A percentile compares a stretch with the other conserved stretches of the same genome.
Evolutionary conservation across 2,113 vertebrate genomes (phyloP).

Genomic region (Protobothrops flavoviridis): DNA sequence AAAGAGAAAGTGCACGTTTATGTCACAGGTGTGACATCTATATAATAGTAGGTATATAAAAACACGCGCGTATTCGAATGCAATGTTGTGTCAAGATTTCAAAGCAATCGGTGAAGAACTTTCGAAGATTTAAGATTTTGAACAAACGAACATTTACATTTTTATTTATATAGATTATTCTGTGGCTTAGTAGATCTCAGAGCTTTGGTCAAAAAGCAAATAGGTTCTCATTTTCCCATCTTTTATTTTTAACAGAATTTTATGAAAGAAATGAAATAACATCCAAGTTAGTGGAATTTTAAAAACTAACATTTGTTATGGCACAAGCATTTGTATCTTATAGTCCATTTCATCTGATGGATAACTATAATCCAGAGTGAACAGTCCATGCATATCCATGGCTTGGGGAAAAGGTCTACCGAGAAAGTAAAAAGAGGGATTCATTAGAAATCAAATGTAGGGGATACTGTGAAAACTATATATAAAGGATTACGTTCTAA

Average conservation of each 20-base stretch:
- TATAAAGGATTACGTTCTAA: neutral
- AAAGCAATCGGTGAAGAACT: no score
- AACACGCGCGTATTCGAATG: no score
- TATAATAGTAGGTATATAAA: no score
- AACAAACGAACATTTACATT: no score
- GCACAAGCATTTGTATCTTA: neutral
- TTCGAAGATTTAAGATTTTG: no score
- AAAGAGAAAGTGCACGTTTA: no score
- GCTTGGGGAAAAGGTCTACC: neutral
- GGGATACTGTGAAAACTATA: neutral
- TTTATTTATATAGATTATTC: neutral
- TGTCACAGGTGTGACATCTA: no score
- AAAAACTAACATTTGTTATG: neutral
- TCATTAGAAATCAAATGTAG: neutral
- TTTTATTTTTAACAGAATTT: neutral
- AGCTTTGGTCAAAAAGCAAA: neutral
- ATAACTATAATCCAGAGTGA: neutral
- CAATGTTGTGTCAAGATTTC: no score
- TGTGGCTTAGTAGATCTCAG: neutral
- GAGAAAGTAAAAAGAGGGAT: neutral
- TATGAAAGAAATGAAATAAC: neutral
- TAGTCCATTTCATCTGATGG: neutral
- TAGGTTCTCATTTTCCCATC: neutral
- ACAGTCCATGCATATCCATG: neutral
- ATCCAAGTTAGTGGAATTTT: neutral